Evolutionary conservation across 2,888 invertebrate species (phyloP).

Genomic region (Ethmia dodecea): DNA sequence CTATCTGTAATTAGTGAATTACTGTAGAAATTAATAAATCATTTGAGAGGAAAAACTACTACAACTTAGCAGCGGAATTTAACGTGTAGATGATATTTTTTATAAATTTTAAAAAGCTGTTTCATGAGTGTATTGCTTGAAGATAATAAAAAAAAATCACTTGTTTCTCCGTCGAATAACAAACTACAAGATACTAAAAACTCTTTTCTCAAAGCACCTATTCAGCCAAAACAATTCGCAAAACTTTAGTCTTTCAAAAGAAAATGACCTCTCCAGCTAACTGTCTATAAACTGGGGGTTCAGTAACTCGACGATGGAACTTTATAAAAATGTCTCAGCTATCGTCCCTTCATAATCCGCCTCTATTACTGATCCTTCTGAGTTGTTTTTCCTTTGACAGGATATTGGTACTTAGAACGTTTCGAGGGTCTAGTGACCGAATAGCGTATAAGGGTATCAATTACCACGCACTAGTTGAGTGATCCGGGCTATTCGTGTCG

Average conservation of each 20-base stretch:
- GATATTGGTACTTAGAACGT: not conserved
- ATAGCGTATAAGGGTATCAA: constrained; percentile 39
- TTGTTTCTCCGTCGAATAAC: too few relatives aligned
- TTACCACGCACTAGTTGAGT: constrained; percentile 35
- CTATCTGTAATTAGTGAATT: too few relatives aligned
- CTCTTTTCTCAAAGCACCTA: not conserved
- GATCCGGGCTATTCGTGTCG: constrained; percentile 40
- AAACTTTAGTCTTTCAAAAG: constrained; percentile 14
- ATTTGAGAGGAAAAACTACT: too few relatives aligned
- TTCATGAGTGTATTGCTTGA: too few relatives aligned
- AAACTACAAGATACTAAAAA: too few relatives aligned
- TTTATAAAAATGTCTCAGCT: constrained; percentile 10
- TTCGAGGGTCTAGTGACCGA: constrained; percentile 11
- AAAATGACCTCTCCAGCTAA: constrained; percentile 17
- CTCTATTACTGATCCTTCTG: not conserved
- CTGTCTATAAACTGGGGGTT: constrained; percentile 20
- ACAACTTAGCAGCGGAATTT: too few relatives aligned
- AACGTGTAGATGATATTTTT: too few relatives aligned
- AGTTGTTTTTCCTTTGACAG: constrained; percentile 1
- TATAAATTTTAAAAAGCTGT: too few relatives aligned
- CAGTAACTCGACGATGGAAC: constrained; percentile 20
- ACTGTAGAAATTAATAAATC: too few relatives aligned
- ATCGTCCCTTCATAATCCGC: not conserved
- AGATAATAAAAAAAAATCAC: too few relatives aligned
- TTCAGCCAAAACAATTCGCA: constrained; percentile 8